Evolutionary conservation across 2,113 vertebrate genomes (phyloP).

Genomic region (Oryzias woworae): DNA sequence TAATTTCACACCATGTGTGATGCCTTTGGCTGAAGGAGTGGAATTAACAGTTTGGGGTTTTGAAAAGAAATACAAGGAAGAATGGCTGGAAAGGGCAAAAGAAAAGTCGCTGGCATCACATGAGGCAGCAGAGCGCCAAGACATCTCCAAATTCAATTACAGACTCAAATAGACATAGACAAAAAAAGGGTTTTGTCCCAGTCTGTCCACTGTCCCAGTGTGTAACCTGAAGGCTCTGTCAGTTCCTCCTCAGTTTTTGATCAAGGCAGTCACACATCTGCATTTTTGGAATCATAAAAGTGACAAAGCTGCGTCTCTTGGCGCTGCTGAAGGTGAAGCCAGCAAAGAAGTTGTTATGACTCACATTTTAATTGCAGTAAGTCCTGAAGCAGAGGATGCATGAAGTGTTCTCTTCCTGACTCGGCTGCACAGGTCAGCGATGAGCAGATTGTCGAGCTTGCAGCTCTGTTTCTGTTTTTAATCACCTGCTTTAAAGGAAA

Average conservation of each 20-base stretch:
- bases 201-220: constrained; percentile 5
- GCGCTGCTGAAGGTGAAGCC: constrained; percentile 4
- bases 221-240: constrained; percentile 4
- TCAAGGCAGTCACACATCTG: constrained; percentile 14
- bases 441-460: constrained; percentile 30
- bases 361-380: constrained; percentile 35
- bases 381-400: constrained; percentile 33
- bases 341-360: constrained; percentile 18
- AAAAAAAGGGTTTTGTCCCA: constrained; percentile 3
- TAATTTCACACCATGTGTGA: constrained; percentile 46
- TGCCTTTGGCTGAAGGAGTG: constrained; percentile 57
- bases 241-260: neutral
- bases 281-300: neutral
- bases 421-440: constrained; percentile 35
- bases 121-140: constrained; percentile 29
- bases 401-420: constrained; percentile 20
- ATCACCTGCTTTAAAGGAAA: constrained; percentile 41
- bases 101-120: constrained; percentile 44
- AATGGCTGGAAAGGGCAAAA: constrained; percentile 33
- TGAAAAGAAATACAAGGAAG: constrained; percentile 22
- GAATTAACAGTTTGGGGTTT: constrained; percentile 57
- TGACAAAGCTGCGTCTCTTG: neutral
- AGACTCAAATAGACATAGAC: constrained; percentile 42
- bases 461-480: constrained; percentile 29
- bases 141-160: constrained; percentile 60